phyloP scores from a whole-genome alignment of 1,140 invertebrate genomes.

The Choristoneura fumiferana region DNA sequence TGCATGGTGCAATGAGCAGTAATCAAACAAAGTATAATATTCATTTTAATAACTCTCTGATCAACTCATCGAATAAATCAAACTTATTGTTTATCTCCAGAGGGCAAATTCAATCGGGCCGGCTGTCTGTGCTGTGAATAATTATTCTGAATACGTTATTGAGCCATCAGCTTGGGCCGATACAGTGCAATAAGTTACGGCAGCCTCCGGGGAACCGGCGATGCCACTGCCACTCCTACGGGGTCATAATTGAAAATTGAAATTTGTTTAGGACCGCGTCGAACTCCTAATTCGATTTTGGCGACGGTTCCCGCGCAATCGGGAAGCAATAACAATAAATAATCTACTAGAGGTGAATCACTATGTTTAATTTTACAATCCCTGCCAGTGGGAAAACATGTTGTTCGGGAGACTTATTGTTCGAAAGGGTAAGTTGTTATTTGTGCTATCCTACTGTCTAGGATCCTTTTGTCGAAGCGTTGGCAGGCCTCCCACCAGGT shows the following conservation, averaged over 20 bases:
- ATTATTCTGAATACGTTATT: conserved; percentile 72
- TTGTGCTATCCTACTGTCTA: too few species aligned
- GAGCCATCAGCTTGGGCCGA: conserved; percentile 43
- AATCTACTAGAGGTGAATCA: conserved; percentile 42
- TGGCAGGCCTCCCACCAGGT: too few species aligned
- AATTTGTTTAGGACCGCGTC: conserved; percentile 73
- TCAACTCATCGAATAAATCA: conserved; percentile 38
- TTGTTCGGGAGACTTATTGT: neutral
- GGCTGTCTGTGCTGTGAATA: conserved; percentile 38
- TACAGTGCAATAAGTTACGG: conserved; percentile 62
- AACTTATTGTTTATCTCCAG: conserved; percentile 47
- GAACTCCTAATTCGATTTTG: conserved; percentile 67
- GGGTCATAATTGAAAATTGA: conserved; percentile 73
- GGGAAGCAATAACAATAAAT: conserved; percentile 65
- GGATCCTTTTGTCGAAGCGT: too few species aligned
- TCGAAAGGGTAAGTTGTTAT: neutral
- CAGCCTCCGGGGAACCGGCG: conserved; percentile 49
- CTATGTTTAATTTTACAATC: conserved; percentile 21
- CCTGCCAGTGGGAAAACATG: neutral
- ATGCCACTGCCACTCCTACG: conserved; percentile 43
- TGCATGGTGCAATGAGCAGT: conserved; percentile 10
- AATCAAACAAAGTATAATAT: neutral
- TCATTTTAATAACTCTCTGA: conserved; percentile 15
- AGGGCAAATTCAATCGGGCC: conserved; percentile 52
- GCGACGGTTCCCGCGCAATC: conserved; percentile 54